Evolutionary conservation across 2,113 vertebrate genomes (phyloP).

Genomic region (Murina feae): DNA sequence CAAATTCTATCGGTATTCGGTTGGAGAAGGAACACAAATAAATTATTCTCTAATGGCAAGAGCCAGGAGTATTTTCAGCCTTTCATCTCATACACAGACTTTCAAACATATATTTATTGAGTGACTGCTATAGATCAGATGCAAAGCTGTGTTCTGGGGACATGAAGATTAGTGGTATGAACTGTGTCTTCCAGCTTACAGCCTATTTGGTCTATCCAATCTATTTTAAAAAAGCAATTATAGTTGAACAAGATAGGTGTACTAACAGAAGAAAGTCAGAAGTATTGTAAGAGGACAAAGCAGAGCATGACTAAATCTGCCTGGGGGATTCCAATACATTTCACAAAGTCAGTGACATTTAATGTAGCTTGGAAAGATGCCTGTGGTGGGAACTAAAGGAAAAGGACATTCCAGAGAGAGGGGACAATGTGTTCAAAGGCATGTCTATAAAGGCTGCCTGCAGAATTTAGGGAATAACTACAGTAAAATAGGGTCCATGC

Average conservation of each 20-base stretch:
- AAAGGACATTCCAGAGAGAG: background rate
- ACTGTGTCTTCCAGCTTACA: background rate
- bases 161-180: background rate
- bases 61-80: background rate
- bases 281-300: background rate
- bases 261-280: background rate
- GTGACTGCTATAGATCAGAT: background rate
- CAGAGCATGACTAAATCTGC: background rate
- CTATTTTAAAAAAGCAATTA: background rate
- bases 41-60: conserved; percentile 32
- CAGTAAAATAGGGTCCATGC: background rate
- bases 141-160: background rate
- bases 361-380: background rate
- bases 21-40: conserved; percentile 37
- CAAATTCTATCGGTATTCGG: background rate
- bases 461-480: background rate
- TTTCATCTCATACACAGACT: background rate
- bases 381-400: background rate
- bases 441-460: background rate
- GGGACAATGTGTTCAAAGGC: background rate
- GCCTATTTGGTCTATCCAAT: background rate
- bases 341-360: background rate
- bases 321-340: background rate
- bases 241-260: background rate
- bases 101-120: background rate